Base-by-base conservation (phyloP, 2,888 invertebrate genomes). In the Heteromurus nitidus region DNA sequence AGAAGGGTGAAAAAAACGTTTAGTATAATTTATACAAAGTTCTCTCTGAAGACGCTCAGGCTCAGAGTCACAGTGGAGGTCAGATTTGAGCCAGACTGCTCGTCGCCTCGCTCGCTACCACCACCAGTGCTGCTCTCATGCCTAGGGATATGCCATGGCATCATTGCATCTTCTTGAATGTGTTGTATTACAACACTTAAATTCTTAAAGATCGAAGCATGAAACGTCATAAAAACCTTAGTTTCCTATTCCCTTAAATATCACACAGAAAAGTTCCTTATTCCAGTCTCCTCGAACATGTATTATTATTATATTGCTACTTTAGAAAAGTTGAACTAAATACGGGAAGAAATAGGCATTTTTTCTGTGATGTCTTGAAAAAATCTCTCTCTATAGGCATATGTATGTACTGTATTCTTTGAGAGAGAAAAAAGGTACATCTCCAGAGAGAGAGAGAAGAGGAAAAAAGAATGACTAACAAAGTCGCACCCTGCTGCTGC, bases 401-500 rank as follows among this genome's bases (percentile, higher is more conserved):
- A 36, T 36, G 36, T 36, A 36, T 36, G 36, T 36, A 36, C 13
- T n/a, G n/a, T n/a, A n/a, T n/a, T n/a, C n/a, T n/a, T n/a, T n/a
- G n/a, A n/a, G n/a, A 36, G 36, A 36, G 36, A 9, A 36, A 9
- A 36, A 9, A 36, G 7, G 13, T 36, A 36, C 47, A 47, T 47
- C n/a, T 47, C n/a, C 47, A 11, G n/a, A n/a, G n/a, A n/a, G n/a
- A n/a, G n/a, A n/a, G n/a, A n/a, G n/a, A 60, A 3, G n/a, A 60
- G 1, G 62, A 31, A 62, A 9, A 22, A 26, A 9, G 55, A 55
- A 55, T 55, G 55, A 55, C 55, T 55, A 55, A 55, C 26, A 80
- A 58, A 58, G 67, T 74, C 73, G 74, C 80, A 74, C 80, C 80
- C 80, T 74, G 80, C 80, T 76, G 75, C 55, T 65, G 53, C 31